Base-by-base conservation (phyloP, 2,888 invertebrate genomes). In the Synanthedon vespiformis region DNA sequence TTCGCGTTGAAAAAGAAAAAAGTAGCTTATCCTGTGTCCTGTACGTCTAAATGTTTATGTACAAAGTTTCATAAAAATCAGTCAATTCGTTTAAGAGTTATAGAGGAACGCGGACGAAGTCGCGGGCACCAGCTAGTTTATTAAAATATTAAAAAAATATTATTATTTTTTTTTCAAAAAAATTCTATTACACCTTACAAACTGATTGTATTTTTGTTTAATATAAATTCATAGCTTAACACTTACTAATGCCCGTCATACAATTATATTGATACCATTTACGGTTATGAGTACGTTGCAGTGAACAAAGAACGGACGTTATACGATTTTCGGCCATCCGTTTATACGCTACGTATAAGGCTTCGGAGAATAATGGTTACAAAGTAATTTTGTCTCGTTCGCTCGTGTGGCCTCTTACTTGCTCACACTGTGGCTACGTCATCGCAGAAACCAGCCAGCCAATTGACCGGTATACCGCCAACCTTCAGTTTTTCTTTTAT, bases 401-500 rank as follows among this genome's bases (percentile, higher is more conserved):
- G 3, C n/a, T 44, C 44, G 44, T 44, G 14, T 44, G 14, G 44
- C 44, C 6, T 44, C 44, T 14, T 12, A 14, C 74, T 63, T 68
- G 69, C 70, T 68, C 71, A 61, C 75, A 61, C 68, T 56, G 60
- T 59, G 65, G 68, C 73, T 77, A 80, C 87, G 87, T 87, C 86
- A 86, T 73, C 79, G 82, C 83, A 82, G 80, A 80, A 83, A 84
- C 84, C 82, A 85, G 80, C 81, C 83, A 85, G 80, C 84, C 87
- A 82, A 85, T 85, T 86, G 86, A 85, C 87, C 87, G 80, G 86
- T 84, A 82, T 82, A 84, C 80, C 74, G 84, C 77, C 85, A 87
- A 84, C 86, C 86, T 87, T 86, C 86, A 85, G 85, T 86, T 86
- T 85, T 86, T 84, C 74, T 80, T 83, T 86, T 85, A 84, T 85